Percentiles rank a stretch among this genome's conserved stretches.
These are phyloP conservation scores for Phalacrocorax pelagicus DNA, from an alignment of 2,113 vertebrate species.

Conservation along the genomic window DNA sequence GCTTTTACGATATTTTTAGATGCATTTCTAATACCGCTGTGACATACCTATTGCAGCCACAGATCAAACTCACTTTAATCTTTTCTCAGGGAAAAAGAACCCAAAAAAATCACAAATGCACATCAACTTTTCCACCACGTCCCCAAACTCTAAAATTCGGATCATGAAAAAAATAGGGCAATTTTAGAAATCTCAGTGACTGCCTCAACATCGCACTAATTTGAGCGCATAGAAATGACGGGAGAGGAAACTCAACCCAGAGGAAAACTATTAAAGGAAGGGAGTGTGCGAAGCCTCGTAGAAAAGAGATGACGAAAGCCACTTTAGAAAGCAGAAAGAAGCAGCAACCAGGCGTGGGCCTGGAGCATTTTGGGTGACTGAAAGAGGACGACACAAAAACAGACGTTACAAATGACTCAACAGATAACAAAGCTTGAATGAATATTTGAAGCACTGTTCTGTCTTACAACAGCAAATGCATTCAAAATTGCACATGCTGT, in stretches of 20 bases:
- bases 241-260: background rate
- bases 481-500: background rate
- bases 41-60: background rate
- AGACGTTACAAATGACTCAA: background rate
- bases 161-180: background rate
- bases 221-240: background rate
- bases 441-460: conserved; percentile 19
- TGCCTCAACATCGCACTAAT: background rate
- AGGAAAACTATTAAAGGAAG: background rate
- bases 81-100: background rate
- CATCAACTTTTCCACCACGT: background rate
- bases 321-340: background rate
- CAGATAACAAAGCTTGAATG: background rate
- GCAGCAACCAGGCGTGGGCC: background rate
- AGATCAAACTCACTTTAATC: conserved; percentile 7
- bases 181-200: background rate
- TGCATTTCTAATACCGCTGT: background rate
- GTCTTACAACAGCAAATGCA: background rate
- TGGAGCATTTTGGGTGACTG: background rate
- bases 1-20: conserved; percentile 44
- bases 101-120: background rate
- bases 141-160: background rate
- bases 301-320: background rate
- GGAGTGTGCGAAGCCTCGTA: background rate
- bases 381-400: background rate